Evolutionary conservation across 2,888 invertebrate genomes (phyloP).

Genomic region (Spisula solida): DNA sequence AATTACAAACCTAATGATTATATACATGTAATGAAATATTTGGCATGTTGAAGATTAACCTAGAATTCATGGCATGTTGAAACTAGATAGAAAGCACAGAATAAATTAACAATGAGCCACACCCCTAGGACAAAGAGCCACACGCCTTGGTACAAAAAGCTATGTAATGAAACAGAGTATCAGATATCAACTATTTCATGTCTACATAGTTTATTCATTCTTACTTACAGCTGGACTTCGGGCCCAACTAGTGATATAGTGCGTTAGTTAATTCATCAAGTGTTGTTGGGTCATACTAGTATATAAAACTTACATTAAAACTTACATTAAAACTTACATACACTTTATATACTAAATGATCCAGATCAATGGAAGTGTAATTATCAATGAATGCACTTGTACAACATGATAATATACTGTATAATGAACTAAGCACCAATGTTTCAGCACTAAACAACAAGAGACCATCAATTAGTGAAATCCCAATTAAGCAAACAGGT

Average conservation of each 20-base stretch:
- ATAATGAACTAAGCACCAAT: background rate
- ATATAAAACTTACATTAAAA: background rate
- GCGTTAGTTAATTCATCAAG: slow-evolving; percentile 9
- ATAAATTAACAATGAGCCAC: slow-evolving; percentile 30
- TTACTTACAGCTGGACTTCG: background rate
- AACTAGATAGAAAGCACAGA: slow-evolving; percentile 3
- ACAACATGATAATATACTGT: background rate
- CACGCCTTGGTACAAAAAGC: background rate
- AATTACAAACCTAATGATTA: too few species aligned
- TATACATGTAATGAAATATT: too few species aligned
- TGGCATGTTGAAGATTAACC: background rate
- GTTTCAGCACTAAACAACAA: background rate
- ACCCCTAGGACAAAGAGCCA: slow-evolving; percentile 13
- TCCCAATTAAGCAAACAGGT: background rate
- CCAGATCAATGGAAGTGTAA: background rate
- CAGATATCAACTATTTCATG: slow-evolving; percentile 23
- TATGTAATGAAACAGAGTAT: slow-evolving; percentile 38
- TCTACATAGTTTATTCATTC: slow-evolving; percentile 4
- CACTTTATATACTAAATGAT: background rate
- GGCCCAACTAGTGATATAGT: background rate
- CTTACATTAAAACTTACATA: background rate
- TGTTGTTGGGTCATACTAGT: background rate
- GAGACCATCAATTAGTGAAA: background rate
- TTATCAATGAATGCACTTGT: background rate
- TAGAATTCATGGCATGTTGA: slow-evolving; percentile 15